Percentiles rank a stretch among this genome's conserved stretches.
Conservation (phyloP, 2,888 invertebrate genomes). For the Scaptomyza reducta region DNA sequence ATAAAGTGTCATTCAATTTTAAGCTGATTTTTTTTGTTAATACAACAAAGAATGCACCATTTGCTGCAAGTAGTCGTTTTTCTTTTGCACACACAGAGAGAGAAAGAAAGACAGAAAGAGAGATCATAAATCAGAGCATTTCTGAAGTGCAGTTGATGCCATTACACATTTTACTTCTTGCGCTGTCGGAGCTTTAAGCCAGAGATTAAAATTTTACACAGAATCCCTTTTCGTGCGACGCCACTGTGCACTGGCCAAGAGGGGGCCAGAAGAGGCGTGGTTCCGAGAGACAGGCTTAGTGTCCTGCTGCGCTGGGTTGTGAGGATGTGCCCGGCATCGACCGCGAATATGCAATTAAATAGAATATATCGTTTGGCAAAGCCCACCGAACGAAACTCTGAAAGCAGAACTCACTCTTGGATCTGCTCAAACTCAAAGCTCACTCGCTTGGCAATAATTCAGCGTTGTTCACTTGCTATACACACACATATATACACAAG, state of each 20-base stretch:
- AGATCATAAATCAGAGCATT: conserved; percentile 61
- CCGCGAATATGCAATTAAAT: conserved; percentile 76
- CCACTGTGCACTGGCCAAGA: conserved; percentile 17
- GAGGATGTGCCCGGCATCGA: conserved; percentile 30
- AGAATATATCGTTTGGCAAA: conserved; percentile 69
- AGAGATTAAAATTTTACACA: conserved; percentile 60
- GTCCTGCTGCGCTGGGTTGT: conserved; percentile 36
- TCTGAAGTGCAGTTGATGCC: conserved; percentile 24
- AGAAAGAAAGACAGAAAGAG: conserved; percentile 10
- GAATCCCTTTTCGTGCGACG: not conserved
- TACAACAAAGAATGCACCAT: not conserved
- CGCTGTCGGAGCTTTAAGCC: conserved; percentile 55
- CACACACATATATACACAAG: not conserved
- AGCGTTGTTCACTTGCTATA: conserved; percentile 44
- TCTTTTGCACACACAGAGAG: no score
- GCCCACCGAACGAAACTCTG: not conserved
- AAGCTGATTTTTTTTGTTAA: conserved; percentile 5
- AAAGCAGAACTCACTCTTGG: conserved; percentile 10
- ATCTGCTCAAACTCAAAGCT: conserved; percentile 60
- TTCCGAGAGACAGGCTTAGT: conserved; percentile 49
- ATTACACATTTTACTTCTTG: conserved; percentile 40
- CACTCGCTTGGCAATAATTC: conserved; percentile 73
- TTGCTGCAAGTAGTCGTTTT: not conserved
- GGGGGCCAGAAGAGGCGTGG: conserved; percentile 1
- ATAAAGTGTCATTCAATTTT: not conserved